These are phyloP conservation scores for Conus ventricosus DNA, from an alignment of 1,140 invertebrate species.

Conservation along the genomic window DNA sequence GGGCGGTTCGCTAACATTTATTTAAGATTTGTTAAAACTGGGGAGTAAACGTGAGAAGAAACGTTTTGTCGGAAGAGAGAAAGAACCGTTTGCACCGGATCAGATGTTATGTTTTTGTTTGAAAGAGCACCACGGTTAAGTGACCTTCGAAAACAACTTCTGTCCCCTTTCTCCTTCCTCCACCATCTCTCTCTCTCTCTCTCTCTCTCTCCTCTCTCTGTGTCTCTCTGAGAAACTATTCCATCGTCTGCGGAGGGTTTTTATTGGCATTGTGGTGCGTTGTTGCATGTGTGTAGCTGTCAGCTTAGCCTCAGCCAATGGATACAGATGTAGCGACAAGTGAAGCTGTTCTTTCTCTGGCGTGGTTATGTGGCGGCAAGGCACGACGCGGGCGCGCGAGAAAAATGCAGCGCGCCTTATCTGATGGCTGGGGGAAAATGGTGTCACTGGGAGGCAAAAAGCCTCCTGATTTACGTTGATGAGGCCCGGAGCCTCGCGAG, in stretches of 20 bases:
- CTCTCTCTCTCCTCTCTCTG: not conserved
- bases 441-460: slow-evolving; percentile 11
- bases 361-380: slow-evolving; percentile 22
- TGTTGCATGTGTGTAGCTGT: slow-evolving; percentile 1
- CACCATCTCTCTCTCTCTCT: not conserved
- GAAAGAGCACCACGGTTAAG: too few relatives aligned
- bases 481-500: not conserved
- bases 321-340: slow-evolving; percentile 21
- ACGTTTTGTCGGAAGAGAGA: too few relatives aligned
- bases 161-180: not conserved
- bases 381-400: not conserved
- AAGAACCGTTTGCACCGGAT: too few relatives aligned
- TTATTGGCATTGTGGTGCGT: slow-evolving; percentile 9
- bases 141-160: too few relatives aligned
- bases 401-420: not conserved
- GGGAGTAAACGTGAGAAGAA: too few relatives aligned
- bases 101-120: too few relatives aligned
- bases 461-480: slow-evolving; percentile 7
- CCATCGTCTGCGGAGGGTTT: not conserved
- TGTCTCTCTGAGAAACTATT: not conserved
- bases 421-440: slow-evolving; percentile 16
- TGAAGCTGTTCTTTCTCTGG: not conserved
- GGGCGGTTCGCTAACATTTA: too few relatives aligned
- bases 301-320: not conserved
- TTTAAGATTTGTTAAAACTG: too few relatives aligned